Evolutionary conservation across 1,140 invertebrate species (phyloP), one percentile per base, ranked within the genome.

Genomic region (Drosophila equinoxialis): DNA sequence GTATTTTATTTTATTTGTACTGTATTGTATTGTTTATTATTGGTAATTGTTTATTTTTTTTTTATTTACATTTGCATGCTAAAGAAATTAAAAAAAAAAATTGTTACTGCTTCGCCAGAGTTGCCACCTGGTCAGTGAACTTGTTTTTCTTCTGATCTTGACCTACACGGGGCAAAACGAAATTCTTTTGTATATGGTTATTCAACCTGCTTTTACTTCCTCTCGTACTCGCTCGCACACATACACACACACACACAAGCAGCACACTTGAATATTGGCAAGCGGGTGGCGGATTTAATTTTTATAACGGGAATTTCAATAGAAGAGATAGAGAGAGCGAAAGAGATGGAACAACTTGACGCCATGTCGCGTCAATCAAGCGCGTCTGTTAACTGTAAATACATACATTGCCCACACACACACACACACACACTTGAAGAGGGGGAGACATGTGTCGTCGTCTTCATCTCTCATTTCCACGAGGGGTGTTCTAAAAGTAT

Each of bases 241-340:
- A 45, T 37, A 60, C 20, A 39, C 51, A 26, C 41, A 45, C 42
- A 60, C 20, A 39, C 51, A 13, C 70, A 30, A 6, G 26, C 26
- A 3, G 26, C 30, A 60, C 26, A 37, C 45, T 35, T 57, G 70
- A 11, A 64, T 23, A 41, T 54, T 66, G 37, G 63, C 51, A 61
- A 65, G 41, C 48, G 51, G 45, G 71, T 68, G 68, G 48, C 58
- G 62, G 67, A 74, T 78, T 82, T 68, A 66, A 76, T 70, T 68
- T 79, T 79, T 79, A 75, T 81, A 85, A 85, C 82, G 82, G 82
- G 78, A 78, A 87, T 79, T 75, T 78, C 62, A 86, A 86, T 65
- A 33, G 51, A 42, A 13, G 37, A 33, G 63, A 68, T 30, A 30
- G 30, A 30, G 6, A 30, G 30, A 30, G 30, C 30, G 13, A 60